Percentiles rank a stretch among this genome's conserved stretches.
Conservation (phyloP, 2,113 vertebrate species). For the Tinamus guttatus region DNA sequence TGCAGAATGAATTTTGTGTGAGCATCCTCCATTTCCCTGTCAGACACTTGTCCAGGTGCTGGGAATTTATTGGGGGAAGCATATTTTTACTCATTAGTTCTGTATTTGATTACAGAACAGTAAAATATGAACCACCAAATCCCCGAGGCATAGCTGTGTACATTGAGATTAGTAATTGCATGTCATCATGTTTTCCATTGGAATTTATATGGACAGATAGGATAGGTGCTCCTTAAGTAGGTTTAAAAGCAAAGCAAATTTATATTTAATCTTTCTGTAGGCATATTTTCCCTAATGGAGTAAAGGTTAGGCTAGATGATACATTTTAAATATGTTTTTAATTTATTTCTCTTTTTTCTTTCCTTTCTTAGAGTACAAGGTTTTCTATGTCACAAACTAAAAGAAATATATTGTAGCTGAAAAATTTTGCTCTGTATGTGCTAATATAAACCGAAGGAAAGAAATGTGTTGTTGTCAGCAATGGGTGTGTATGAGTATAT, state of each 20-base stretch:
- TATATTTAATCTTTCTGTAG: conserved; percentile 84
- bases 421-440: conserved; percentile 18
- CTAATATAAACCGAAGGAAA: conserved; percentile 44
- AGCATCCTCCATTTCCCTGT: conserved; percentile 84
- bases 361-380: conserved; percentile 59
- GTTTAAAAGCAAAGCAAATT: conserved; percentile 87
- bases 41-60: conserved; percentile 87
- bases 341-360: conserved; percentile 68
- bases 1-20: conserved; percentile 84
- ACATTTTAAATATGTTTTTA: conserved; percentile 80
- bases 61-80: conserved; percentile 85
- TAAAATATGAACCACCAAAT: conserved; percentile 92
- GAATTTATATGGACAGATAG: conserved; percentile 85
- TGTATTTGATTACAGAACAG: conserved; percentile 94
- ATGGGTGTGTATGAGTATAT: conserved; percentile 37
- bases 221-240: conserved; percentile 83
- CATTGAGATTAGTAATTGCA: conserved; percentile 95
- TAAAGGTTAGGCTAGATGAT: conserved; percentile 79
- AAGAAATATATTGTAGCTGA: conserved; percentile 54
- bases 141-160: conserved; percentile 88
- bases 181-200: conserved; percentile 91
- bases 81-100: conserved; percentile 93
- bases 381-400: conserved; percentile 67
- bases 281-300: conserved; percentile 81
- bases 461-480: conserved; percentile 31